Evolutionary conservation across 2,113 vertebrate species (phyloP), one percentile per base, ranked within the genome.

Genomic region (Orycteropus afer): DNA sequence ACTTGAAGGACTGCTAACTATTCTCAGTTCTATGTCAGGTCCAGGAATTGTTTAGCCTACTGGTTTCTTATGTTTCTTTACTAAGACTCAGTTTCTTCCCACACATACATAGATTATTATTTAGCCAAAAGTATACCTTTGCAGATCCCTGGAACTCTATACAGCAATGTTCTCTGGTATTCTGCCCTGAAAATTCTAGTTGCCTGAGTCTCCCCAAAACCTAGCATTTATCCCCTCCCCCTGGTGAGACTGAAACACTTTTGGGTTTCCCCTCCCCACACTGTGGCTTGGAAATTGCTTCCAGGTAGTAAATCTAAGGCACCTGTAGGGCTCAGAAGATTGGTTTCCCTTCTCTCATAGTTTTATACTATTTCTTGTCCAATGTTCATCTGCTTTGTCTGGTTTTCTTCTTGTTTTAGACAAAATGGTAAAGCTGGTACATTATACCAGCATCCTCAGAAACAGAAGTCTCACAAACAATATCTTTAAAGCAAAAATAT

Each of bases 401-500:
- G 37, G 9, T 59, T 86, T 86, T 83, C 42, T 85, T 63, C 20
- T 18, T 80, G 37, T 95, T 91, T 89, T 29, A n/a, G 15, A 4
- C 20, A 79, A 86, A 96, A 74, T 4, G 14, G 25, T 78, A 79
- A 89, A 79, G 59, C 42, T 67, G 7, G 0, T 80, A 12, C 37
- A 59, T 84, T 71, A 80, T 8, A 81, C 40, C 14, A 91, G 25
- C 22, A 80, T 29, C 6, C 15, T 11, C 27, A 81, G 34, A 34
- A 90, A 22, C 14, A 90, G 12, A 84, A 83, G 53, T 82, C 25
- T 7, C 12, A 34, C 11, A 92, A 84, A 73, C 6, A 69, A 81
- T 81, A 88, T 80, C 74, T 87, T 27, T 77, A 93, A 83, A 80
- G n/a, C 27, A 29, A 95, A 49, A 32, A n/a, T 69, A 92, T 51